Evolutionary conservation across 2,113 vertebrate species (phyloP).

Genomic region (Cochlearius cochlearius): DNA sequence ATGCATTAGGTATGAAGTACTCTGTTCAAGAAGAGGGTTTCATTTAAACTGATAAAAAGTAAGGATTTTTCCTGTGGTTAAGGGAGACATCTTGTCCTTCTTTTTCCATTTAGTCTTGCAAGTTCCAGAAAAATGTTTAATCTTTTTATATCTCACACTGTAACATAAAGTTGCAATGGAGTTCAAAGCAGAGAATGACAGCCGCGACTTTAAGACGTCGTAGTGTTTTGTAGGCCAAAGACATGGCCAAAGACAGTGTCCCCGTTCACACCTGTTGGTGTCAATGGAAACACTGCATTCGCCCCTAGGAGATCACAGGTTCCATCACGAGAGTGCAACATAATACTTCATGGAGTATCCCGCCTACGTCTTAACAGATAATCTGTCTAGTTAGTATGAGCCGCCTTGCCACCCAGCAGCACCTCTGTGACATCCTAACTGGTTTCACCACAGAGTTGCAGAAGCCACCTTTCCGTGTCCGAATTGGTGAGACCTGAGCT

Average conservation of each 20-base stretch:
- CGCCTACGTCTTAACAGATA: not conserved
- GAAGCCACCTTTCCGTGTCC: not conserved
- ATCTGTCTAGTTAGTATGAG: not conserved
- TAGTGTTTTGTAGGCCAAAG: not conserved
- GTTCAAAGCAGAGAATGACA: not conserved
- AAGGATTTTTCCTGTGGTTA: not conserved
- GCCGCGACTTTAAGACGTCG: not conserved
- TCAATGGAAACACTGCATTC: not conserved
- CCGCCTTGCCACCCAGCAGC: not conserved
- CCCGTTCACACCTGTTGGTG: not conserved
- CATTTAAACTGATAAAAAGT: not conserved
- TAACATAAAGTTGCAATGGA: not conserved
- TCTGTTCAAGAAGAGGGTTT: not conserved
- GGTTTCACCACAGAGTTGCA: not conserved
- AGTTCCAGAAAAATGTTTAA: not conserved
- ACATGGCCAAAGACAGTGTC: not conserved
- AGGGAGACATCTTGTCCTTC: not conserved
- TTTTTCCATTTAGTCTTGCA: not conserved
- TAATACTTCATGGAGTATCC: not conserved
- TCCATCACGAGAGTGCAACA: not conserved
- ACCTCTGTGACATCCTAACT: not conserved
- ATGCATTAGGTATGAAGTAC: not conserved
- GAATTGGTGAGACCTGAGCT: rapidly evolving
- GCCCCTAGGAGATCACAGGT: not conserved
- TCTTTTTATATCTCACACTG: not conserved